A percentile compares a stretch with the other conserved stretches of the same genome.
Evolutionary conservation across 2,113 vertebrate species (phyloP).

Genomic region (Lontra canadensis): DNA sequence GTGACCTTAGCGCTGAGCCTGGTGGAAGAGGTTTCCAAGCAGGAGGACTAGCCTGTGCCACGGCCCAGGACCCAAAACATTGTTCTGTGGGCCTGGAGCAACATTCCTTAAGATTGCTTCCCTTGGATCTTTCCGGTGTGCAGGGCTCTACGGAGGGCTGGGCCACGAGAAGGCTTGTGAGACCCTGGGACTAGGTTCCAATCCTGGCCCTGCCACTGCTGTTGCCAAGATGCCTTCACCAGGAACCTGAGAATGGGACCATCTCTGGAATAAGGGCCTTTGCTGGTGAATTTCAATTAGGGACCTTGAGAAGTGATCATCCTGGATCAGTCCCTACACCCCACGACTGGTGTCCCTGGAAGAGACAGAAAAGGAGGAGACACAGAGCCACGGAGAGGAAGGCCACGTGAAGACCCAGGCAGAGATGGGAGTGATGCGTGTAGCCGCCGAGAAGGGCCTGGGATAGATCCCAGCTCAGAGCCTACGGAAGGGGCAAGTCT

Average conservation of each 20-base stretch:
- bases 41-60: neutral
- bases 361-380: neutral
- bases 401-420: neutral
- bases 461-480: neutral
- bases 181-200: neutral
- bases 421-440: neutral
- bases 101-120: fast-evolving
- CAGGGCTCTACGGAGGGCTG: neutral
- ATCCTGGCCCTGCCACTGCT: neutral
- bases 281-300: too few species aligned
- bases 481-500: neutral
- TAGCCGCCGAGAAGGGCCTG: neutral
- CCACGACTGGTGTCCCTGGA: neutral
- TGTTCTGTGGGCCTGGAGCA: too few species aligned
- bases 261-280: neutral
- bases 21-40: neutral
- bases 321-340: neutral
- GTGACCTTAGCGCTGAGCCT: neutral
- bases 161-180: neutral
- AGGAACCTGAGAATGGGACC: neutral
- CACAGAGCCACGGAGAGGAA: neutral
- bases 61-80: neutral
- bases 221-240: neutral
- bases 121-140: neutral
- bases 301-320: neutral